Evolutionary conservation across 2,113 vertebrate genomes (phyloP).

Genomic region (Eretmochelys imbricata): DNA sequence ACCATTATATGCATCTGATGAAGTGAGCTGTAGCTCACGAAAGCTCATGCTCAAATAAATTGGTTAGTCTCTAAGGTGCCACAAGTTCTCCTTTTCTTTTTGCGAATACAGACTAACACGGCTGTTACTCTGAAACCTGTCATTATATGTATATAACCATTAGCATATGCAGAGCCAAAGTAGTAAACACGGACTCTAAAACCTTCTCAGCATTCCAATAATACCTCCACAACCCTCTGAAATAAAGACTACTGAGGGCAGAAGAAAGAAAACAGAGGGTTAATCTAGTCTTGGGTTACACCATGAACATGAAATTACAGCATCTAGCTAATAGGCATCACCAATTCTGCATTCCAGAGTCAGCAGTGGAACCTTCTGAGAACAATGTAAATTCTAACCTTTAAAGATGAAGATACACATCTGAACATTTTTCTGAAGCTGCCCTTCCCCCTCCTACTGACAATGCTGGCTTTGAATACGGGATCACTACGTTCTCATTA

Average conservation of each 20-base stretch:
- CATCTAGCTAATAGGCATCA: not conserved
- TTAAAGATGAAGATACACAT: not conserved
- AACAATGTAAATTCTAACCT: slow-evolving; percentile 32
- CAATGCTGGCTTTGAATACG: not conserved
- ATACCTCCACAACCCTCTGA: not conserved
- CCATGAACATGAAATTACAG: accelerated
- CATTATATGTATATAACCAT: not conserved
- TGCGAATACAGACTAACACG: no score
- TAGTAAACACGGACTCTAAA: not conserved
- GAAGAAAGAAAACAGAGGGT: accelerated
- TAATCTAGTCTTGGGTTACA: not conserved
- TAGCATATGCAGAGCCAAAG: not conserved
- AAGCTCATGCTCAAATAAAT: no score
- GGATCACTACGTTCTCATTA: slow-evolving; percentile 2
- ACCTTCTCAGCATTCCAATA: not conserved
- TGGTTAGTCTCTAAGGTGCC: no score
- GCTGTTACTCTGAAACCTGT: no score
- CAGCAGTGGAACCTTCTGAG: not conserved
- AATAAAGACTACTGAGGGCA: not conserved
- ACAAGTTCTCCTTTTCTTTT: no score
- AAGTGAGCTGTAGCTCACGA: no score
- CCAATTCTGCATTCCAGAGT: slow-evolving; percentile 46
- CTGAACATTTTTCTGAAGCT: not conserved
- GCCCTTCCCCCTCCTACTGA: slow-evolving; percentile 18
- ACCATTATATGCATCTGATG: not conserved